Base-by-base conservation (phyloP, 2,113 vertebrate genomes). In the Nothoprocta perdicaria region DNA sequence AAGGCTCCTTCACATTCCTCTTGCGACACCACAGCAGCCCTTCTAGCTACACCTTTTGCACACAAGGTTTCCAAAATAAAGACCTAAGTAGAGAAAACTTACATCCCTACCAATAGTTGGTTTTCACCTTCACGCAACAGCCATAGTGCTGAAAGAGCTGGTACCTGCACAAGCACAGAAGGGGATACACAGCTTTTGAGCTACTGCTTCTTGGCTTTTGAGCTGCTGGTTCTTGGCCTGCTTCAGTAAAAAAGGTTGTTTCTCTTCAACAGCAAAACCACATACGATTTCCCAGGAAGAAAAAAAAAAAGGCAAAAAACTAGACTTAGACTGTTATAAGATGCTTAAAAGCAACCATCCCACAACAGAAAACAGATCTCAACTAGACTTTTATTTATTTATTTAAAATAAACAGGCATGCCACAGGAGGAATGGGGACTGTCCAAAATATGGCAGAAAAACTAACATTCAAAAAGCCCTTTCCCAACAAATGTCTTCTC, bases 61-160 rank as follows among this genome's bases (percentile, higher is more conserved):
- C 89, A 69, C 52, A 43, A 12, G 10, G 52, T 58, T 93, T 86
- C 92, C 88, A 92, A 86, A 92, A 88, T 50, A 90, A 74, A 84
- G 60, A 71, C 35, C 35, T 0, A 9, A 10, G 4, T 50, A 73
- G 65, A 80, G 57, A 81, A 81, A 81, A 50, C 62, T 74, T 93
- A 60, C 26, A 71, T 23, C 48, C 63, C 41, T 29, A 65, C 46
- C 73, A 68, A 15, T 27, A 11, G 57, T 71, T 71, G 8, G 69
- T 78, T 92, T 88, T 63, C 53, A 78, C 46, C 84, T 86, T 84
- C 41, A 45, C 67, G 53, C 52, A 86, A 82, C 1, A 80, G 60
- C 21, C 33, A 6, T 66, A 7, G 57, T 66, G 78, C 22, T 52
- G 52, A 62, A 71, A 55, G 55, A 76, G 53, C 18, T 66, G 46